phyloP scores from a whole-genome alignment of 2,888 invertebrate species.

The Steinernema carpocapsae region DNA sequence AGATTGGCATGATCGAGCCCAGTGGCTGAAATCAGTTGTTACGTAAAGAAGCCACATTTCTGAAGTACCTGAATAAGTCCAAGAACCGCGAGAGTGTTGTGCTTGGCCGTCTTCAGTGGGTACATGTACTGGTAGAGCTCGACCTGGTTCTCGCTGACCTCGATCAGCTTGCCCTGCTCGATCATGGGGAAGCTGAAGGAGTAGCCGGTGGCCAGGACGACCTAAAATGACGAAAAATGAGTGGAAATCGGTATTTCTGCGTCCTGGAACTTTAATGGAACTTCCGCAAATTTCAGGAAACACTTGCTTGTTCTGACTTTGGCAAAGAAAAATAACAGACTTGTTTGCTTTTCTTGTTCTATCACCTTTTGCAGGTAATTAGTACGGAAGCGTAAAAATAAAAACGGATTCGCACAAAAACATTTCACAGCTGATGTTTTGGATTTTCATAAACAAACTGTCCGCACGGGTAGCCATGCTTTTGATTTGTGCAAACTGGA shows the following conservation, averaged over 20 bases:
- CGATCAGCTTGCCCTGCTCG: conserved; percentile 26
- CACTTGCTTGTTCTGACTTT: too few relatives aligned
- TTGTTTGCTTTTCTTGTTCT: too few relatives aligned
- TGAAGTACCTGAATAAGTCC: conserved; percentile 24
- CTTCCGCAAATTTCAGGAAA: too few relatives aligned
- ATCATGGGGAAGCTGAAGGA: conserved; percentile 28
- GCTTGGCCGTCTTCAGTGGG: conserved; percentile 17
- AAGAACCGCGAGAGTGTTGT: conserved; percentile 32
- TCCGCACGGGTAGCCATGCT: too few relatives aligned
- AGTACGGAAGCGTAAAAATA: too few relatives aligned
- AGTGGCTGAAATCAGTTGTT: conserved; percentile 52
- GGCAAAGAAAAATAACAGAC: too few relatives aligned
- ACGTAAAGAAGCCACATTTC: not conserved
- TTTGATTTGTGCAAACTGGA: too few relatives aligned
- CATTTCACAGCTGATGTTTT: too few relatives aligned
- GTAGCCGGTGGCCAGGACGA: conserved; percentile 27
- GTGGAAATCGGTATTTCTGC: not conserved
- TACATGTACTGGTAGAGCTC: conserved; percentile 35
- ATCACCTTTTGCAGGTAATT: too few relatives aligned
- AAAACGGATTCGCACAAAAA: too few relatives aligned
- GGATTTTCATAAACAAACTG: too few relatives aligned
- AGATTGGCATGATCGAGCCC: conserved; percentile 71
- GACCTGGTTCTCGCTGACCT: conserved; percentile 27
- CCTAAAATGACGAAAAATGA: conserved; percentile 4
- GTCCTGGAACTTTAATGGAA: too few relatives aligned